Evolutionary conservation across 2,888 invertebrate species (phyloP).

Genomic region (Mesorhabditis spiculigera): DNA sequence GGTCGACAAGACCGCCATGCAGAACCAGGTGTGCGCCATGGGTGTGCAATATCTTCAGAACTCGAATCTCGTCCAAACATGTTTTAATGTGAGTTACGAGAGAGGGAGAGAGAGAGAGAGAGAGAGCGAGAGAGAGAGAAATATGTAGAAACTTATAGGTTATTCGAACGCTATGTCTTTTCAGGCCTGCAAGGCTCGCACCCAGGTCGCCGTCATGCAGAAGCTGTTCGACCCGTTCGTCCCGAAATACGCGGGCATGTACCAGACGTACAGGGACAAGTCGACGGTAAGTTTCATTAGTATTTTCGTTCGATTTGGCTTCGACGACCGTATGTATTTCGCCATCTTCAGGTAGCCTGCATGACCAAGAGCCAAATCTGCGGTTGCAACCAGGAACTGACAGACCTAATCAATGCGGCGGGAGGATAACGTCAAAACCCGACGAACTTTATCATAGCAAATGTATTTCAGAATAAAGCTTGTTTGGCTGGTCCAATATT

Average conservation of each 20-base stretch:
- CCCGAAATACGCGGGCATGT: neutral
- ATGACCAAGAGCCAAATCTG: neutral
- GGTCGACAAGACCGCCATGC: neutral
- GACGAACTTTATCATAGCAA: too few relatives aligned
- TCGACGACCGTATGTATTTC: neutral
- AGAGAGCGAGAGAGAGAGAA: too few relatives aligned
- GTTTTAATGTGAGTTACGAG: neutral
- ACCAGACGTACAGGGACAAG: conserved; percentile 1
- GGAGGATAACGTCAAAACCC: too few relatives aligned
- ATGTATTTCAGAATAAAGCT: too few relatives aligned
- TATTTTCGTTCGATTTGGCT: too few relatives aligned
- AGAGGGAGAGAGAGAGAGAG: too few relatives aligned
- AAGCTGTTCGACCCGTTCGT: neutral
- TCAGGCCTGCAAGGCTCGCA: neutral
- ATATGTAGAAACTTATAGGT: neutral
- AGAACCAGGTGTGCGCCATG: neutral
- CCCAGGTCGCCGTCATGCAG: neutral
- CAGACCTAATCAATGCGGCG: neutral
- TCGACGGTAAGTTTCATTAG: neutral
- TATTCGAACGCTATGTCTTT: neutral
- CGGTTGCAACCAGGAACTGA: neutral
- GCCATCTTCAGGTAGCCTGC: conserved; percentile 1
- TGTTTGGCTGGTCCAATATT: too few relatives aligned
- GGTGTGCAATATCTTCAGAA: neutral
- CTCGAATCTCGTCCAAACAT: neutral